phyloP scores from a whole-genome alignment of 2,113 vertebrate species.

The Tiliqua scincoides region DNA sequence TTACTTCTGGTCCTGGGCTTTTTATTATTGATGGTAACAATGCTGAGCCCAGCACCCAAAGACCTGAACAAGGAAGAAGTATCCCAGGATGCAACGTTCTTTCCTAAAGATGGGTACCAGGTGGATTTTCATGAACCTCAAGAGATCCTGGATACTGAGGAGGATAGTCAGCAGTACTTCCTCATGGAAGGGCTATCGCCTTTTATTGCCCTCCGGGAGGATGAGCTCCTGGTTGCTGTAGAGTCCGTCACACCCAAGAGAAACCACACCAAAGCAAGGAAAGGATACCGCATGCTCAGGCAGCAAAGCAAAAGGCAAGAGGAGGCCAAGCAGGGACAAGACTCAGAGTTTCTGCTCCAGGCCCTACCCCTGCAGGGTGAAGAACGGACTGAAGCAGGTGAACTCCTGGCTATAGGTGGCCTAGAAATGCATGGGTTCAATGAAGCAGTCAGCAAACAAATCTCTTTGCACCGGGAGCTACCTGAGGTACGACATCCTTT shows the following conservation, averaged over 20 bases:
- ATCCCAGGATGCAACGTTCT: slow-evolving; percentile 55
- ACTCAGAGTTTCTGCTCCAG: slow-evolving; percentile 47
- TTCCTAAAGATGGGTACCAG: slow-evolving; percentile 49
- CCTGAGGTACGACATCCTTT: slow-evolving; percentile 83
- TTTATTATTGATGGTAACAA: slow-evolving; percentile 72
- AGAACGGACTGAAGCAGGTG: slow-evolving; percentile 31
- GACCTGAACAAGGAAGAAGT: slow-evolving; percentile 52
- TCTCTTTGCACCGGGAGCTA: slow-evolving; percentile 76
- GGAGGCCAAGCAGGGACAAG: slow-evolving; percentile 41
- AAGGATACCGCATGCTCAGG: slow-evolving; percentile 79
- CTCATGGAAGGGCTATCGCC: slow-evolving; percentile 75
- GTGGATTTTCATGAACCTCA: slow-evolving; percentile 75
- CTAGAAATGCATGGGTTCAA: slow-evolving; percentile 75
- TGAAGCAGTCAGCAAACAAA: slow-evolving; percentile 73
- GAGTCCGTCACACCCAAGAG: slow-evolving; percentile 69
- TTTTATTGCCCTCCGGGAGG: slow-evolving; percentile 83
- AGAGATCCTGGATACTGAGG: slow-evolving; percentile 79
- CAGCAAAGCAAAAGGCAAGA: slow-evolving; percentile 58
- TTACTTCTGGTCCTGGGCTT: slow-evolving; percentile 78
- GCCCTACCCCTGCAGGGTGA: slow-evolving; percentile 24
- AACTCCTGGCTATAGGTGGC: slow-evolving; percentile 36
- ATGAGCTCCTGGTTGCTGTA: slow-evolving; percentile 81
- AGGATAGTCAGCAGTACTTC: slow-evolving; percentile 73
- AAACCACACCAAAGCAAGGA: slow-evolving; percentile 73
- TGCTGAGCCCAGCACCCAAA: slow-evolving; percentile 72